These are phyloP conservation scores for Aricia agestis DNA, from an alignment of 1,140 invertebrate species.

Conservation along the genomic window DNA sequence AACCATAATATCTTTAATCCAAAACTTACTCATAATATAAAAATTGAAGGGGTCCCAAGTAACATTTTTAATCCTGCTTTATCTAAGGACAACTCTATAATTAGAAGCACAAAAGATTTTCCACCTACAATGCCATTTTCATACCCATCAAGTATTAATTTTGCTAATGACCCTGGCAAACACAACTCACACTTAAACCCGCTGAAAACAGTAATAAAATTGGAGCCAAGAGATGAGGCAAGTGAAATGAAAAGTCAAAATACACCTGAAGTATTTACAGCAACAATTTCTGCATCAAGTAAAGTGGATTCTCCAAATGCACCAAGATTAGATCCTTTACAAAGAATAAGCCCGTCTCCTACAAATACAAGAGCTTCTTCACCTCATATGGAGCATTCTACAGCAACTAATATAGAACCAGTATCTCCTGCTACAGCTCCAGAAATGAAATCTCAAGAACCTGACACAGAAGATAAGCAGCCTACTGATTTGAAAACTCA, in stretches of 20 bases:
- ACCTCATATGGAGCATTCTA: slow-evolving; percentile 68
- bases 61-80: slow-evolving; percentile 68
- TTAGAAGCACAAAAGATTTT: slow-evolving; percentile 66
- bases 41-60: slow-evolving; percentile 64
- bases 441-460: slow-evolving; percentile 61
- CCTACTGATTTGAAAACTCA: slow-evolving; percentile 68
- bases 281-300: slow-evolving; percentile 62
- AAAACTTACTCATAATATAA: slow-evolving; percentile 62
- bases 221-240: slow-evolving; percentile 78
- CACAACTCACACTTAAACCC: slow-evolving; percentile 66
- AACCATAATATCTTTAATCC: slow-evolving; percentile 62
- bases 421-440: slow-evolving; percentile 64
- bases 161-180: slow-evolving; percentile 62
- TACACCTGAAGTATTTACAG: slow-evolving; percentile 68
- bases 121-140: slow-evolving; percentile 55
- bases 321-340: slow-evolving; percentile 56
- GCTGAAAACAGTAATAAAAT: slow-evolving; percentile 75
- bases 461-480: slow-evolving; percentile 63
- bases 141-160: slow-evolving; percentile 59
- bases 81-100: slow-evolving; percentile 60
- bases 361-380: slow-evolving; percentile 58
- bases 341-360: slow-evolving; percentile 66
- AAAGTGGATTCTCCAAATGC: slow-evolving; percentile 64
- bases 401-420: slow-evolving; percentile 56
- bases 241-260: slow-evolving; percentile 75